A percentile compares a stretch with the other conserved stretches of the same genome.
phyloP scores from a whole-genome alignment of 2,113 vertebrate genomes.

The Ageneiosus marmoratus region DNA sequence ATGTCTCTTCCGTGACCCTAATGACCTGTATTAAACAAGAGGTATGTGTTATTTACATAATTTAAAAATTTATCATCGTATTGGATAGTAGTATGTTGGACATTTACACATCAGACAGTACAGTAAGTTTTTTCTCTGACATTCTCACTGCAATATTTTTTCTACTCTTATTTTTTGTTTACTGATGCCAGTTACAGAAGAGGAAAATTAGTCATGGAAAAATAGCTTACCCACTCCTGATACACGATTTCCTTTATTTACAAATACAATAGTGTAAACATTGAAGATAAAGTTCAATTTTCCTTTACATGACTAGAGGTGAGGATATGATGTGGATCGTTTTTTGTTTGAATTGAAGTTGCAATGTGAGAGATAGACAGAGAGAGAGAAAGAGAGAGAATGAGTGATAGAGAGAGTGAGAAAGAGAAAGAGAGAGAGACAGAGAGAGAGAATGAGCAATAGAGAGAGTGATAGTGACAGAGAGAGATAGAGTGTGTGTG shows the following conservation, averaged over 20 bases:
- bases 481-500: too few relatives aligned
- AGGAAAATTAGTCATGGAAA: neutral
- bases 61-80: neutral
- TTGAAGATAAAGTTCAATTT: neutral
- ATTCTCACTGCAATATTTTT: neutral
- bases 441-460: too few relatives aligned
- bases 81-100: neutral
- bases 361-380: too few relatives aligned
- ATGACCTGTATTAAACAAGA: neutral
- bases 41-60: neutral
- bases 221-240: neutral
- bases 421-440: too few relatives aligned
- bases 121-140: neutral
- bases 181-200: neutral
- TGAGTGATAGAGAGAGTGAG: too few relatives aligned
- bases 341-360: neutral
- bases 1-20: conserved; percentile 5
- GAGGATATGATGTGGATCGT: neutral
- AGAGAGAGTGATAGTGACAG: too few relatives aligned
- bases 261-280: neutral
- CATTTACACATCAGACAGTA: neutral
- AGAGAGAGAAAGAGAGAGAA: too few relatives aligned
- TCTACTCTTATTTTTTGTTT: neutral
- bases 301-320: neutral
- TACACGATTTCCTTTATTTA: conserved; percentile 21